Base-by-base conservation (phyloP, 2,888 invertebrate species). In the Lycia hirtaria region DNA sequence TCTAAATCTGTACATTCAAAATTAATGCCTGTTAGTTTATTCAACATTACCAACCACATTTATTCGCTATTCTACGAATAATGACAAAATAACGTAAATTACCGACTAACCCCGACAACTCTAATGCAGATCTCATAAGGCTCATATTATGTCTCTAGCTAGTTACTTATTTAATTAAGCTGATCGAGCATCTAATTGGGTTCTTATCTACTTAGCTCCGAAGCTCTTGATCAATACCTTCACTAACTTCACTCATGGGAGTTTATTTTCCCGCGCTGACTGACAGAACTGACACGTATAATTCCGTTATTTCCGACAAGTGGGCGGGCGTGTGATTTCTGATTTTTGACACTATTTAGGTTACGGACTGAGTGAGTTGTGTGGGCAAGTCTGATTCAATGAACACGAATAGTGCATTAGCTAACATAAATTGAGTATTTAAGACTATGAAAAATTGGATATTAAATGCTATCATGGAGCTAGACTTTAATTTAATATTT, bases 241-340 rank as follows among this genome's bases (percentile, higher is more conserved):
- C 10, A n/a, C 10, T 37, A 10, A 37, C 24, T 43, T 43, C 17
- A 33, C 20, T 22, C 28, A 30, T 37, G 22, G 33, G 12, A 45
- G 32, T 37, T 35, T 22, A 37, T 38, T 28, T 56, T 24, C 14
- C 14, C 28, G 33, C 33, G 32, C 33, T 20, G 38, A 38, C 20
- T 35, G 44, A 35, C 28, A 20, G 28, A 43, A 7, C 17, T 28
- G 24, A 33, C 44, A 56, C 32, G 49, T 50, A 44, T 50, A 32
- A 30, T 50, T 50, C 56, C 41, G 48, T 48, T 55, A 56, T 44
- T 50, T 50, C 26, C 47, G 47, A 47, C 37, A 22, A 41, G 28
- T 40, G 43, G 35, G 51, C 22, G 26, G 2, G 20, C 20, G 40
- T 50, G 33, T 43, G 43, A 52, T 51, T 50, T 51, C 33, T 41